Percentiles rank a stretch among this genome's conserved stretches.
These are phyloP conservation scores for Aleiodes sp. DNA, from an alignment of 1,140 invertebrate genomes.

Conservation along the genomic window DNA sequence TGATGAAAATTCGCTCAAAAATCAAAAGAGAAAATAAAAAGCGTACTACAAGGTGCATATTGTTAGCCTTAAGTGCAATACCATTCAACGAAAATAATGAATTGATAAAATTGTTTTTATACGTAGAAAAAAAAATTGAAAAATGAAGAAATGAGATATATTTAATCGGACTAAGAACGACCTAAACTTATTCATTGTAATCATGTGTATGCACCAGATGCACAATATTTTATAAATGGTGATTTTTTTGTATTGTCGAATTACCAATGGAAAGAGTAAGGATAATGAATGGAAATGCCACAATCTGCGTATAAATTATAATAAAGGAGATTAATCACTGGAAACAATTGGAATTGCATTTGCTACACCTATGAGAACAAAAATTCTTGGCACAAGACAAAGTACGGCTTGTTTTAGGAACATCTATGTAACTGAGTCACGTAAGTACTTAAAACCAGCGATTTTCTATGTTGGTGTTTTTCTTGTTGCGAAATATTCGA, in stretches of 20 bases:
- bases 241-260: neutral
- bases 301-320: too few species aligned
- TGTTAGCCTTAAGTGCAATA: neutral
- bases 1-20: slow-evolving; percentile 14
- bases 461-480: too few species aligned
- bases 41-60: neutral
- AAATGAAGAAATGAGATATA: neutral
- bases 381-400: too few species aligned
- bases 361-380: too few species aligned
- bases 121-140: neutral
- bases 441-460: too few species aligned
- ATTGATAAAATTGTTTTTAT: neutral
- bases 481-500: too few species aligned
- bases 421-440: too few species aligned
- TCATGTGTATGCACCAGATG: neutral
- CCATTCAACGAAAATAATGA: neutral
- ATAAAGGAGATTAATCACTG: too few species aligned
- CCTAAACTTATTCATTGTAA: neutral
- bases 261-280: too few species aligned
- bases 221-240: slow-evolving; percentile 10
- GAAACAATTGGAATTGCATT: too few species aligned
- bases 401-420: too few species aligned
- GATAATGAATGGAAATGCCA: neutral
- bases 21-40: neutral
- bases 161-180: neutral